Evolutionary conservation across 2,113 vertebrate species (phyloP), one percentile per base, ranked within the genome.

Genomic region (Pomatorhinus ruficollis): DNA sequence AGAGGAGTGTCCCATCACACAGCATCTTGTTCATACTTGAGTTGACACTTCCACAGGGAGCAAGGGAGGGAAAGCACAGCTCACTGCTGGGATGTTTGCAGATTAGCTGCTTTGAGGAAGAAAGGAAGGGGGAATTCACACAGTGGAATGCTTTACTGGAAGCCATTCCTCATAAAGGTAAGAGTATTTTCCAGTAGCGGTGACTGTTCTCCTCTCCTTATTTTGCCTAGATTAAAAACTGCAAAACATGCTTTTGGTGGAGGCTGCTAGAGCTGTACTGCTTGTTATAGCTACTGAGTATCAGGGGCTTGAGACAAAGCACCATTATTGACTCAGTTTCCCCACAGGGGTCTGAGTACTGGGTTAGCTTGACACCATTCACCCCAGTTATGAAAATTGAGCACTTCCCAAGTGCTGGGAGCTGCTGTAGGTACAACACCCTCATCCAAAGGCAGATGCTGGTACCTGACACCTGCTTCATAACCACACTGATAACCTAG

Each of bases 101-200:
- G 33, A 16, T 39, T 44, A 44, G 12, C 44, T 53, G 20, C 15
- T 83, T 37, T 83, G 77, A 20, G 42, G 56, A 83, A 76, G 28
- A 68, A 83, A 66, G 28, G 14, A 49, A 86, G 19, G 2, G 12
- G 17, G 11, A 91, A 44, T 69, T 50, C 33, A 53, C 5, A 63
- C 72, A 71, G 35, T 44, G 31, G 19, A 87, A 28, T 45, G n/a
- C 27, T 83, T 68, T 15, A 39, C 40, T 63, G 59, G 39, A 53
- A 71, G 14, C 28, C 19, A 18, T 80, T 76, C 24, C n/a, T 80
- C 7, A 6, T 47, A 80, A 66, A 70, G 9, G 12, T 47, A n/a
- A 39, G 27, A 74, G 35, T 35, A 68, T 33, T 68, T 83, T 68
- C 39, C 1, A 0, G 49, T n/a, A 70, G 33, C 1, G 0, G 4